Conservation (phyloP, 64 coral and sea anemone genomes). For the Dendrophyllia cribrosa region DNA sequence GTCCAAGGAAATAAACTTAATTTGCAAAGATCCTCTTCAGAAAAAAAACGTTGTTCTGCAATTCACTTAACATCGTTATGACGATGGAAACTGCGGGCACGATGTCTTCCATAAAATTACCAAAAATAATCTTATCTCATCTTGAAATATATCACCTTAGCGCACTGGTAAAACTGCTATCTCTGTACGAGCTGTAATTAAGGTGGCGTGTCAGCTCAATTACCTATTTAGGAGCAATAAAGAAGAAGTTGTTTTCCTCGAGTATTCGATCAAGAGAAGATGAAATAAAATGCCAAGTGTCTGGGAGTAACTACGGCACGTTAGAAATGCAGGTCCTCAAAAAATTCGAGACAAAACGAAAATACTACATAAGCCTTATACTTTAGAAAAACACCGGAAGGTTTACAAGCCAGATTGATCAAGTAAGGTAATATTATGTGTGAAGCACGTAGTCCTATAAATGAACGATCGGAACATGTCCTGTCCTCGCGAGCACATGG, state of each 20-base stretch:
- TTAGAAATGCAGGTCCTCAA: not conserved
- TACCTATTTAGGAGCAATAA: not conserved
- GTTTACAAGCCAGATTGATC: not conserved
- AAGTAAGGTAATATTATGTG: not conserved
- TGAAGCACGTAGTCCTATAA: not conserved
- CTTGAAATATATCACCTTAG: not conserved
- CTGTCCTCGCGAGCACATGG: not conserved
- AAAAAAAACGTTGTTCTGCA: not conserved
- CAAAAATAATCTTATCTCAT: not conserved
- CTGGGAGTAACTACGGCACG: not conserved
- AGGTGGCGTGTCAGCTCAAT: not conserved
- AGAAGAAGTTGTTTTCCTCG: not conserved
- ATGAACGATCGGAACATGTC: not conserved
- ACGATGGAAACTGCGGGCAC: not conserved
- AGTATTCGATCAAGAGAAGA: slow-evolving; percentile 1
- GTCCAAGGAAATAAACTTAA: not conserved
- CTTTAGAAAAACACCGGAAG: slow-evolving; percentile 32
- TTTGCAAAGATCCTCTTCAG: not conserved
- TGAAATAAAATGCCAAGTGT: not conserved
- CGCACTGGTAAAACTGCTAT: not conserved
- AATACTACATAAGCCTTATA: not conserved
- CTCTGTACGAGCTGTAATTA: not conserved
- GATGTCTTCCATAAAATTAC: not conserved
- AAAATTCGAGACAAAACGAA: slow-evolving; percentile 14
- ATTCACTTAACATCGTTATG: not conserved